Conservation (phyloP, 1,140 invertebrate genomes). For the Cotesia glomerata region DNA sequence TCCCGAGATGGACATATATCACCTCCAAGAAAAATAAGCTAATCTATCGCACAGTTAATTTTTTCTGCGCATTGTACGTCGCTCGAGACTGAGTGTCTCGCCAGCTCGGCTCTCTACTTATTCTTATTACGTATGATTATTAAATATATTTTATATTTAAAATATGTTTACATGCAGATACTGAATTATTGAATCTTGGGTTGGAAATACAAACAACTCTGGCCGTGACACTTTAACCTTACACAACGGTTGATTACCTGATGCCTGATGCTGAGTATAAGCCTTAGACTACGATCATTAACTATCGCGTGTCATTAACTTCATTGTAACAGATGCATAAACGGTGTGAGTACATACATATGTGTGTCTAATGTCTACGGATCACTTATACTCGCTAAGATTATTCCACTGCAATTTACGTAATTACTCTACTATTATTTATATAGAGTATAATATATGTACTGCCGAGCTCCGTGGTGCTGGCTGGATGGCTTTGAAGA, state of each 20-base stretch:
- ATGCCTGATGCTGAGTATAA: background rate
- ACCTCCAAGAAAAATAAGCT: too few relatives aligned
- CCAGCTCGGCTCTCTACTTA: background rate
- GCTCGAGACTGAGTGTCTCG: too few relatives aligned
- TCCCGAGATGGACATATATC: too few relatives aligned
- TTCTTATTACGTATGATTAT: background rate
- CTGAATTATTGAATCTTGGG: background rate
- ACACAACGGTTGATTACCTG: conserved; percentile 36
- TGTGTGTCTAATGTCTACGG: too few relatives aligned
- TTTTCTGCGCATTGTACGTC: background rate
- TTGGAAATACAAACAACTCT: conserved; percentile 34
- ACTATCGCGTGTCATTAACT: conserved; percentile 35
- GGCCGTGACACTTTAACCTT: conserved; percentile 39
- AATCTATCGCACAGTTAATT: background rate
- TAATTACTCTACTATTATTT: conserved; percentile 36
- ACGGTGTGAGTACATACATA: background rate
- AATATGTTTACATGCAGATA: background rate
- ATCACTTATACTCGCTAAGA: background rate
- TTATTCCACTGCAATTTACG: conserved; percentile 26
- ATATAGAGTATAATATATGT: conserved; percentile 29
- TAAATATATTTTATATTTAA: background rate
- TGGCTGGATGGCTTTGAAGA: too few relatives aligned
- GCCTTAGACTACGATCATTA: conserved; percentile 24
- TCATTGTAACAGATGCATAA: conserved; percentile 29
- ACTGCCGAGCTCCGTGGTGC: background rate